Evolutionary conservation across 2,113 vertebrate genomes (phyloP).

Genomic region (Mirza zaza): DNA sequence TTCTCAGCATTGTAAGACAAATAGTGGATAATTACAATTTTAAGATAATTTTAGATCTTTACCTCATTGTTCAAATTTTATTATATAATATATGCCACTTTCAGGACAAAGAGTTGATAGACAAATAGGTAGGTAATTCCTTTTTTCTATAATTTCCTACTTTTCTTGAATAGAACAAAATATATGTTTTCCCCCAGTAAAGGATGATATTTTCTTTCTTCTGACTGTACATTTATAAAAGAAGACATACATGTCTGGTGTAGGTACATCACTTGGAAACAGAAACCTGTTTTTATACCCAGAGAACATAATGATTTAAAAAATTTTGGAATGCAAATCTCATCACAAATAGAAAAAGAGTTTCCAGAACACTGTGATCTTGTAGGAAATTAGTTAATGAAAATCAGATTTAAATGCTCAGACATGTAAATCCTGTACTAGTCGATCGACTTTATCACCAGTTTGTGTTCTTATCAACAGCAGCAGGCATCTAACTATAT

Average conservation of each 20-base stretch:
- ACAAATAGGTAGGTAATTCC: not conserved
- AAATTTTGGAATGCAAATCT: not conserved
- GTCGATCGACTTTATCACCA: conserved; percentile 28
- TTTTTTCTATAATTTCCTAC: not conserved
- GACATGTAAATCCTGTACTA: conserved; percentile 21
- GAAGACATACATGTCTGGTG: not conserved
- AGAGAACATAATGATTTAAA: not conserved
- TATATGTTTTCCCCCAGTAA: not conserved
- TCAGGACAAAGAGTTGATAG: not conserved
- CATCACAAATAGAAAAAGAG: conserved; percentile 17
- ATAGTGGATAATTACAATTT: not conserved
- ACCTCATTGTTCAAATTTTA: not conserved
- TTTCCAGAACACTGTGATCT: not conserved
- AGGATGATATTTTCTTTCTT: not conserved
- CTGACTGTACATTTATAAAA: not conserved
- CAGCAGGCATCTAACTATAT: conserved; percentile 36
- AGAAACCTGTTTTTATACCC: not conserved
- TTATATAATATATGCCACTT: not conserved
- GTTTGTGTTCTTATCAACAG: conserved; percentile 43
- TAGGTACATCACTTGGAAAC: not conserved
- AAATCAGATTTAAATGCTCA: conserved; percentile 49
- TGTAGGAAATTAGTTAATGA: not conserved
- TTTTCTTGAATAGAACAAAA: conserved; percentile 4
- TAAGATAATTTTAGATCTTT: not conserved
- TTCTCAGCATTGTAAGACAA: not conserved